A percentile compares a stretch with the other conserved stretches of the same genome.
phyloP scores from a whole-genome alignment of 2,797 vertebrate genomes.

The Takifugu ocellatus region DNA sequence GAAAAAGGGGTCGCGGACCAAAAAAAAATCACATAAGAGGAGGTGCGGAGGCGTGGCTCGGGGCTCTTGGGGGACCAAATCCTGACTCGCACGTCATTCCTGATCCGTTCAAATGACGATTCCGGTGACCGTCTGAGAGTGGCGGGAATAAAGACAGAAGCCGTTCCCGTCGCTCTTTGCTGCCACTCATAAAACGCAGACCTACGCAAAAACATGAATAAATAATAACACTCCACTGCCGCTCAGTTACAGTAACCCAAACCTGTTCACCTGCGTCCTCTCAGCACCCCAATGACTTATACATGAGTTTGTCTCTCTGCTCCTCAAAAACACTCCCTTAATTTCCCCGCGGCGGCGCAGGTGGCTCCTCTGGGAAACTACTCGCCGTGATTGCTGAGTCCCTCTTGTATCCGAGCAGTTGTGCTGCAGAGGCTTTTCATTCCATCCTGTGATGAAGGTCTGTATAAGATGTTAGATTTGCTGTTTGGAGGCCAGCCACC shows the following conservation, averaged over 20 bases:
- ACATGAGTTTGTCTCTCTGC: neutral
- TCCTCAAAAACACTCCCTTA: neutral
- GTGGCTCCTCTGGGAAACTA: neutral
- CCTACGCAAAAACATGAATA: neutral
- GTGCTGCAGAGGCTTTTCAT: slow-evolving; percentile 1
- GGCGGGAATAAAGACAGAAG: neutral
- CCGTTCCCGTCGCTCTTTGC: neutral
- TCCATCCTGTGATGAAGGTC: neutral
- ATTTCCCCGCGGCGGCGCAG: neutral
- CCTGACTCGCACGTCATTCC: too few relatives aligned
- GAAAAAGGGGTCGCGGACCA: slow-evolving; percentile 12
- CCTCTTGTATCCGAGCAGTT: neutral
- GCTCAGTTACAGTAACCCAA: neutral
- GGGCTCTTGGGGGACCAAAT: too few relatives aligned
- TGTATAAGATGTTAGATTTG: neutral
- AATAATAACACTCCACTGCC: neutral
- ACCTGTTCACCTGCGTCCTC: neutral
- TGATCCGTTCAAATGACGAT: too few relatives aligned
- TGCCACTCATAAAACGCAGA: neutral
- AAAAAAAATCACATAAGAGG: slow-evolving; percentile 19
- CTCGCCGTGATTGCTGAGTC: neutral
- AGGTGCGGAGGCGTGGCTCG: neutral
- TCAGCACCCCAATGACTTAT: neutral
- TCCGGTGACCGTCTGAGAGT: too few relatives aligned
- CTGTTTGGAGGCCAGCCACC: neutral